Evolutionary conservation across 2,113 vertebrate genomes (phyloP).

Genomic region (Anseranas semipalmata): DNA sequence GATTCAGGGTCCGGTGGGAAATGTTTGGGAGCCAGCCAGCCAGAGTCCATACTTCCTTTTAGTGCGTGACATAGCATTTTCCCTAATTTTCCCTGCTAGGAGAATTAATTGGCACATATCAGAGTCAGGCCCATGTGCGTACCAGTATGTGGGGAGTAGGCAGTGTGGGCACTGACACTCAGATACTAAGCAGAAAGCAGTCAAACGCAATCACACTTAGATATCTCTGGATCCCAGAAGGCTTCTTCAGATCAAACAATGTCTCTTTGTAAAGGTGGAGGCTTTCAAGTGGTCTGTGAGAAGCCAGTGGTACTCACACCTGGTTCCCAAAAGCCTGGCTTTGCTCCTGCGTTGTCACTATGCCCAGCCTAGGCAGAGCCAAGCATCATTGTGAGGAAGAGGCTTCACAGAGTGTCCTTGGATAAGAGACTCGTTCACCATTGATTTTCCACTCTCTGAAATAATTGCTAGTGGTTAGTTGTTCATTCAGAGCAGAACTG

Average conservation of each 20-base stretch:
- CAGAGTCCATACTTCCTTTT: neutral
- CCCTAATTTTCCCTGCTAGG: neutral
- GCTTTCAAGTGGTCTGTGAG: neutral
- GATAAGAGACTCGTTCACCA: neutral
- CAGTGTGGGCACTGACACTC: neutral
- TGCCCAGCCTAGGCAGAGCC: neutral
- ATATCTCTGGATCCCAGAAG: neutral
- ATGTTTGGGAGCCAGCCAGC: neutral
- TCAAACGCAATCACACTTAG: neutral
- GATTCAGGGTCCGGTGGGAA: neutral
- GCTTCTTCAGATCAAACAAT: neutral
- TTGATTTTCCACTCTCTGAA: neutral
- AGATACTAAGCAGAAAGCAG: neutral
- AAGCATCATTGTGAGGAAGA: neutral
- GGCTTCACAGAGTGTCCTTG: neutral
- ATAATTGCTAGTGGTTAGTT: neutral
- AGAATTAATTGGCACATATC: neutral
- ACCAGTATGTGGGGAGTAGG: accelerated
- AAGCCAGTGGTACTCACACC: neutral
- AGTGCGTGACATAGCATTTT: neutral
- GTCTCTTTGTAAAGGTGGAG: neutral
- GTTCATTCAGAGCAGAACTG: neutral
- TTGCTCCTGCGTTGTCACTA: neutral
- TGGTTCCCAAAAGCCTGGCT: neutral
- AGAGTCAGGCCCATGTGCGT: neutral